A percentile compares a stretch with the other conserved stretches of the same genome.
phyloP scores from a whole-genome alignment of 2,888 invertebrate genomes.

The Glaucopsyche alexis region DNA sequence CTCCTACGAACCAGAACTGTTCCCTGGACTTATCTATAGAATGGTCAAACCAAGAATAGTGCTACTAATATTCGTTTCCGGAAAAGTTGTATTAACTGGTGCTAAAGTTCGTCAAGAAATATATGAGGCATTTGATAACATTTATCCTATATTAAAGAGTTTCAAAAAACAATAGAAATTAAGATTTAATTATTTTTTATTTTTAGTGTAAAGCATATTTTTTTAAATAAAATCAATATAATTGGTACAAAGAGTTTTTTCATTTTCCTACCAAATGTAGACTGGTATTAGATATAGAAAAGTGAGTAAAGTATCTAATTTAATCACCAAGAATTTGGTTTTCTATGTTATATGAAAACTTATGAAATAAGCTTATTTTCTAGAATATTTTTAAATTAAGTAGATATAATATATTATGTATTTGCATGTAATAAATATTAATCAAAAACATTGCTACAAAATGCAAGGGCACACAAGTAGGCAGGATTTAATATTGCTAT shows the following conservation, averaged over 20 bases:
- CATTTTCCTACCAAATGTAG: neutral
- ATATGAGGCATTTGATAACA: slow-evolving; percentile 97
- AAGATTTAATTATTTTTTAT: slow-evolving; percentile 22
- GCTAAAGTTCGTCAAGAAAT: slow-evolving; percentile 96
- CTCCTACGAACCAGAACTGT: slow-evolving; percentile 98
- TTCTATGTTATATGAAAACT: no score
- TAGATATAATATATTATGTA: no score
- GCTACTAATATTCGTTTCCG: slow-evolving; percentile 98
- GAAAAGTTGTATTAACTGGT: slow-evolving; percentile 98
- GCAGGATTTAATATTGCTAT: no score
- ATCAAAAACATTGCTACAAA: no score
- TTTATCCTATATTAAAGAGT: slow-evolving; percentile 97
- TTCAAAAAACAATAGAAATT: slow-evolving; percentile 89
- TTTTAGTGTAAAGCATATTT: slow-evolving; percentile 4
- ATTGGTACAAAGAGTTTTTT: slow-evolving; percentile 1
- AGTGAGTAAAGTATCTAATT: no score
- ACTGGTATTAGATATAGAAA: no score
- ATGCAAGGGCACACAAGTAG: no score
- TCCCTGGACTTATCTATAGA: slow-evolving; percentile 98
- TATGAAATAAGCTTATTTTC: no score
- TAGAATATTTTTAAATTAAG: no score
- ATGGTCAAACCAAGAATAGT: slow-evolving; percentile 99
- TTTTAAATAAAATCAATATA: slow-evolving; percentile 27
- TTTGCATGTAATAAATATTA: no score
- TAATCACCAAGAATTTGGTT: no score